Evolutionary conservation across 2,888 invertebrate species (phyloP).

Genomic region (Phaonia tiefii): DNA sequence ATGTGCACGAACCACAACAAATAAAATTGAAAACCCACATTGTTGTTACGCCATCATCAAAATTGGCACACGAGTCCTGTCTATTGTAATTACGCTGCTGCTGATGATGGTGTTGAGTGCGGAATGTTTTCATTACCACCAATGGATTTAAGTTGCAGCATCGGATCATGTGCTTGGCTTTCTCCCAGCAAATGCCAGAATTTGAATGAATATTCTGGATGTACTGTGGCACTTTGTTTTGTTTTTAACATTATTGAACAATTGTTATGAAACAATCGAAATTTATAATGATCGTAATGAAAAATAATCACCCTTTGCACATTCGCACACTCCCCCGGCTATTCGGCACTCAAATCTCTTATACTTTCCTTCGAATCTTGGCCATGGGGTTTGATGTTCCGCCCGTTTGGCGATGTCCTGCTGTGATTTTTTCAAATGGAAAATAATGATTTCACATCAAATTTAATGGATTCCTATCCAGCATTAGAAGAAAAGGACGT

Average conservation of each 20-base stretch:
- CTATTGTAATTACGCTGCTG: background rate
- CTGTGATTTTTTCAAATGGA: conserved; percentile 63
- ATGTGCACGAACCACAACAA: conserved; percentile 5
- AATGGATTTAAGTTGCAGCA: background rate
- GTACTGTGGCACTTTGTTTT: too few relatives aligned
- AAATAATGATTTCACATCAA: conserved; percentile 61
- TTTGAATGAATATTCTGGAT: too few relatives aligned
- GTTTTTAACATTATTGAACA: conserved; percentile 55
- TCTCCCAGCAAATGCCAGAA: background rate
- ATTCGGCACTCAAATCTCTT: conserved; percentile 18
- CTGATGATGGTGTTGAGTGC: background rate
- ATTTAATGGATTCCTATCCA: conserved; percentile 43
- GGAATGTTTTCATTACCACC: conserved; percentile 19
- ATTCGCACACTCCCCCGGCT: background rate
- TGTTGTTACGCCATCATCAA: background rate
- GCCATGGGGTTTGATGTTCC: conserved; percentile 40
- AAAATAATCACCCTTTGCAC: conserved; percentile 62
- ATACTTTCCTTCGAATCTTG: conserved; percentile 32
- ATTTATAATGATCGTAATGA: conserved; percentile 60
- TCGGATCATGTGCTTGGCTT: conserved; percentile 33
- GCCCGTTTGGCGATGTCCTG: conserved; percentile 63
- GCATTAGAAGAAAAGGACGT: background rate
- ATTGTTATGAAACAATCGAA: conserved; percentile 58
- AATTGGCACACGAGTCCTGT: conserved; percentile 16
- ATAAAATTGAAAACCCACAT: conserved; percentile 17